Conservation (phyloP, 2,113 vertebrate genomes). For the Benitochromis conjunctus region DNA sequence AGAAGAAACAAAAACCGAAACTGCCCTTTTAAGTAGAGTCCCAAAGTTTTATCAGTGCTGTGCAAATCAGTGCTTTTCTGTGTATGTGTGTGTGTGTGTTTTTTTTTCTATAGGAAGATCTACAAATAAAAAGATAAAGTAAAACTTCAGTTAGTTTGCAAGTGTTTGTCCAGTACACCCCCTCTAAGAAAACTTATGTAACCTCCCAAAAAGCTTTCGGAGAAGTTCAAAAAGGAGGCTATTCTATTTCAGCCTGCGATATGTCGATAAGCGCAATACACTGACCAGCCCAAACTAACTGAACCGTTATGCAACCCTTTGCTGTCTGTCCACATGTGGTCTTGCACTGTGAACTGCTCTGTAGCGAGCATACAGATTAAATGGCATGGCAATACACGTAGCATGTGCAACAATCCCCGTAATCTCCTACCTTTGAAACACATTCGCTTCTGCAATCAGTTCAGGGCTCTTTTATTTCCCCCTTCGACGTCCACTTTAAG, state of each 20-base stretch:
- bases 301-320: constrained; percentile 18
- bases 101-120: not conserved
- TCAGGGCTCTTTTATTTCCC: not conserved
- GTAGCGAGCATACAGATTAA: not conserved
- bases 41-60: not conserved
- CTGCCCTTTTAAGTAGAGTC: not conserved
- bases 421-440: constrained; percentile 59
- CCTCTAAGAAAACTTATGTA: not conserved
- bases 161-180: not conserved
- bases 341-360: not conserved
- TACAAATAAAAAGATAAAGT: not conserved
- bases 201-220: not conserved
- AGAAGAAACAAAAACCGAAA: not conserved
- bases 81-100: not conserved
- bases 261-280: not conserved
- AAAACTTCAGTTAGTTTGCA: not conserved
- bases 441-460: constrained; percentile 41
- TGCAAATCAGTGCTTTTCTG: not conserved
- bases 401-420: not conserved
- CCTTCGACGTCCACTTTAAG: constrained; percentile 18
- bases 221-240: not conserved
- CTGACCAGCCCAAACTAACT: not conserved
- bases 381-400: not conserved
- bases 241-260: not conserved
- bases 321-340: constrained; percentile 11